Conservation (phyloP, 2,797 vertebrate genomes). For the Lophius americanus region DNA sequence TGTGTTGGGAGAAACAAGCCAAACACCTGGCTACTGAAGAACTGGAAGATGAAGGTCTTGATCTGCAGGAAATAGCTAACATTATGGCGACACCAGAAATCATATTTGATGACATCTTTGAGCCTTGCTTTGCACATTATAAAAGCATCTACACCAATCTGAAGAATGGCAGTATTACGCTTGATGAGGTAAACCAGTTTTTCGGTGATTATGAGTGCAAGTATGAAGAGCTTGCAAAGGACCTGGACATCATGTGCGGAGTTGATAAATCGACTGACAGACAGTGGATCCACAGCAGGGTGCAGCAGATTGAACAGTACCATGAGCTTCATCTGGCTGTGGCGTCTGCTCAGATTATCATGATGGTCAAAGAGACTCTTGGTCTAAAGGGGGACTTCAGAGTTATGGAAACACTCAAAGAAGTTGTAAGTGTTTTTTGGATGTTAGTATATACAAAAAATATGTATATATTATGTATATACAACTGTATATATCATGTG, state of each 20-base stretch:
- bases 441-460: neutral
- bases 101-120: slow-evolving; percentile 63
- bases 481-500: neutral
- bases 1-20: slow-evolving; percentile 84
- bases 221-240: slow-evolving; percentile 76
- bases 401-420: slow-evolving; percentile 81
- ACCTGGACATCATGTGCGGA: slow-evolving; percentile 81
- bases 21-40: neutral
- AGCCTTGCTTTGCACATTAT: slow-evolving; percentile 74
- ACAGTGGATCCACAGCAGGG: slow-evolving; percentile 82
- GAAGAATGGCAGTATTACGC: slow-evolving; percentile 81
- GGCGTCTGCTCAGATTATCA: slow-evolving; percentile 84
- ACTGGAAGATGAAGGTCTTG: rapidly evolving
- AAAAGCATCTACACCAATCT: slow-evolving; percentile 71
- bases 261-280: slow-evolving; percentile 42
- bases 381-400: slow-evolving; percentile 88
- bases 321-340: slow-evolving; percentile 90
- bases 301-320: slow-evolving; percentile 90
- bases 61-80: neutral
- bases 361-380: slow-evolving; percentile 82
- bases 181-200: slow-evolving; percentile 80
- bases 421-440: slow-evolving; percentile 81
- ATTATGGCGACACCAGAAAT: slow-evolving; percentile 44
- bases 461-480: neutral
- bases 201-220: slow-evolving; percentile 82